phyloP scores from a whole-genome alignment of 2,888 invertebrate species.

The Azorinus chamasolen region DNA sequence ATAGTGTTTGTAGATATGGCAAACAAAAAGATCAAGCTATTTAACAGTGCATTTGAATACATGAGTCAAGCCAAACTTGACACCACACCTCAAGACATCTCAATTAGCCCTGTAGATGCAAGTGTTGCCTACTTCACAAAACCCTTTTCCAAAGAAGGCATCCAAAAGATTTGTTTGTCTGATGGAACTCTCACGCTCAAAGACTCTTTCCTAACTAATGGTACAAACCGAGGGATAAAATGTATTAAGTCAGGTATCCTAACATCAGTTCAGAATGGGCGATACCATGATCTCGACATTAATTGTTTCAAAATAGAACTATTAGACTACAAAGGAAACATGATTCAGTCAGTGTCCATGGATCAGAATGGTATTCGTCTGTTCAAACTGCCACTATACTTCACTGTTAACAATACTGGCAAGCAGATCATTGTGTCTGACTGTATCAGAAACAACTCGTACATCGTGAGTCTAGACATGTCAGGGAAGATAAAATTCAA shows the following conservation, averaged over 20 bases:
- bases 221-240: constrained; percentile 58
- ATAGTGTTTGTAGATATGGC: constrained; percentile 57
- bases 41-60: constrained; percentile 44
- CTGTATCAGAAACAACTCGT: constrained; percentile 52
- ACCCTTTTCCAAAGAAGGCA: constrained; percentile 56
- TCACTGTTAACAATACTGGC: constrained; percentile 42
- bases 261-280: constrained; percentile 59
- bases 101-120: constrained; percentile 51
- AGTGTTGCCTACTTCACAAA: constrained; percentile 60
- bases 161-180: constrained; percentile 51
- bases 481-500: constrained; percentile 52
- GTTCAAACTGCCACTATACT: constrained; percentile 57
- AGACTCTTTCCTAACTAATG: constrained; percentile 55
- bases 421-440: constrained; percentile 58
- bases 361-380: constrained; percentile 49
- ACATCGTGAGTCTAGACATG: constrained; percentile 52
- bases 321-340: constrained; percentile 53
- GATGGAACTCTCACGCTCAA: constrained; percentile 52
- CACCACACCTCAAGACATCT: constrained; percentile 61
- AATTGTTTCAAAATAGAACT: constrained; percentile 60
- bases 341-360: constrained; percentile 44
- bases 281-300: constrained; percentile 56
- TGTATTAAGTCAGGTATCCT: constrained; percentile 57
- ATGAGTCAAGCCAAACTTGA: constrained; percentile 50
- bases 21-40: constrained; percentile 60